Percentiles rank a stretch among this genome's conserved stretches.
phyloP scores from a whole-genome alignment of 1,140 invertebrate genomes.

The Phortica variegata region DNA sequence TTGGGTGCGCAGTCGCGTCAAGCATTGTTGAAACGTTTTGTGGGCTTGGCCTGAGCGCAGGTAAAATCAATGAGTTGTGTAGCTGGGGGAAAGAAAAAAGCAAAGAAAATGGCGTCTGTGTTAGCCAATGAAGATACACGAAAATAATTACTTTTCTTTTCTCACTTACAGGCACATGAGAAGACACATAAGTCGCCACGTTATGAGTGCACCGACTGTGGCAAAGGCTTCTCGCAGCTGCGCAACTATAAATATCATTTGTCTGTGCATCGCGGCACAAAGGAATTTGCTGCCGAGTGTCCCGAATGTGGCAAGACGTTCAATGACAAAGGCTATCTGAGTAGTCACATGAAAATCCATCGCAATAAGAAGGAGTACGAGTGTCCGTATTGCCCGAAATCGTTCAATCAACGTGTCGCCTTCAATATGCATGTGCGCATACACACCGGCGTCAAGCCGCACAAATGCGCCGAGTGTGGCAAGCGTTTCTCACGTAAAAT shows the following conservation, averaged over 20 bases:
- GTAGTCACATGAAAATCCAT: constrained; percentile 79
- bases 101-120: constrained; percentile 33
- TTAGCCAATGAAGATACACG: constrained; percentile 9
- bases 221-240: constrained; percentile 76
- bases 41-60: no score
- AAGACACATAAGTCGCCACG: constrained; percentile 63
- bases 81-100: no score
- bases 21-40: no score
- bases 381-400: constrained; percentile 72
- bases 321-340: constrained; percentile 75
- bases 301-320: constrained; percentile 76
- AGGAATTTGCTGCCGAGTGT: constrained; percentile 73
- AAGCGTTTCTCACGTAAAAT: constrained; percentile 83
- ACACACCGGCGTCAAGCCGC: constrained; percentile 81
- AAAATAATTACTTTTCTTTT: constrained; percentile 2
- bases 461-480: constrained; percentile 81
- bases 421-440: constrained; percentile 82
- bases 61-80: no score
- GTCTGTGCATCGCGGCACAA: constrained; percentile 72
- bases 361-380: constrained; percentile 74
- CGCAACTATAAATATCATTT: constrained; percentile 77
- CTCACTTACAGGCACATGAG: constrained; percentile 38
- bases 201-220: constrained; percentile 74
- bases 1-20: no score
- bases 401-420: constrained; percentile 78